These are phyloP conservation scores for Sisyra nigra DNA, from an alignment of 2,888 invertebrate species.

Conservation along the genomic window DNA sequence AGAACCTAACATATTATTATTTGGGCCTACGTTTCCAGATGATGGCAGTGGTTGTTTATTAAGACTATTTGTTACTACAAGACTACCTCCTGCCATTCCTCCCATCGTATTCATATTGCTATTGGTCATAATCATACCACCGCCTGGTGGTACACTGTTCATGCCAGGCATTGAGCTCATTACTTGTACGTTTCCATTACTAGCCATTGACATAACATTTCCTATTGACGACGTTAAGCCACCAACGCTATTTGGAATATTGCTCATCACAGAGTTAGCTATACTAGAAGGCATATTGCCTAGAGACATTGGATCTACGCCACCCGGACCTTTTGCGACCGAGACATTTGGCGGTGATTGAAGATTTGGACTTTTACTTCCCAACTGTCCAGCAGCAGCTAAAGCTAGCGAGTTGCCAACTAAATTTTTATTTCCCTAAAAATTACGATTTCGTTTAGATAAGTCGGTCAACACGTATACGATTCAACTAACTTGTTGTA, in stretches of 20 bases:
- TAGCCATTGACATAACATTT: constrained; percentile 46
- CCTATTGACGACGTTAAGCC: constrained; percentile 31
- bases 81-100: constrained; percentile 53
- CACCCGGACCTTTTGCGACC: constrained; percentile 44
- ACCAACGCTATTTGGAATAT: constrained; percentile 28
- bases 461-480: neutral
- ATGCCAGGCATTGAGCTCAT: constrained; percentile 49
- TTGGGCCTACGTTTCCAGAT: constrained; percentile 33
- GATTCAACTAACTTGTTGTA: constrained; percentile 36
- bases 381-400: constrained; percentile 52
- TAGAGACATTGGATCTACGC: constrained; percentile 45
- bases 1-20: constrained; percentile 15
- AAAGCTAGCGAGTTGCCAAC: constrained; percentile 55
- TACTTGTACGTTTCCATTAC: constrained; percentile 54
- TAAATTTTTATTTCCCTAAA: constrained; percentile 53
- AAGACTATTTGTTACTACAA: constrained; percentile 55
- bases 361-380: constrained; percentile 68
- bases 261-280: constrained; percentile 30
- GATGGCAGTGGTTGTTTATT: constrained; percentile 50
- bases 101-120: constrained; percentile 50
- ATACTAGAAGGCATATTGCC: constrained; percentile 36
- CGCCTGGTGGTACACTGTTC: constrained; percentile 42
- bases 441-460: constrained; percentile 16
- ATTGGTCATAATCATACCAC: constrained; percentile 70
- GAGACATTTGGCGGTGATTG: constrained; percentile 76